These are phyloP conservation scores for Haemorhous mexicanus DNA, from an alignment of 2,113 vertebrate genomes.

Conservation along the genomic window DNA sequence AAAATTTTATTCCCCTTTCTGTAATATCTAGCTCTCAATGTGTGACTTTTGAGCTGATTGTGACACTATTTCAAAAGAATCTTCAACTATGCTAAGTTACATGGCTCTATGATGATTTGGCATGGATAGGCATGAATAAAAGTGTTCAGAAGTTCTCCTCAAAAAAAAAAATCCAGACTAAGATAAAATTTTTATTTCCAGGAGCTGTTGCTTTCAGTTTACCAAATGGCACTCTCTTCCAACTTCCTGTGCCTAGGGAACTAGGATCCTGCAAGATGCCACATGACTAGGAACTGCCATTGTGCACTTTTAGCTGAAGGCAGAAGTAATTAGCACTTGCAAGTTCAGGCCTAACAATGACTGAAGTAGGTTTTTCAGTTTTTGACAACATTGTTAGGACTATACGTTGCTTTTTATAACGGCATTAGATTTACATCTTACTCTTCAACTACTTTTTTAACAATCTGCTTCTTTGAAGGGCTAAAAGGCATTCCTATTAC, in stretches of 20 bases:
- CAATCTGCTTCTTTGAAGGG: not conserved
- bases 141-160: not conserved
- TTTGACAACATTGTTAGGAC: not conserved
- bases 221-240: not conserved
- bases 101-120: not conserved
- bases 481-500: not conserved
- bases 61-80: not conserved
- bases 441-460: not conserved
- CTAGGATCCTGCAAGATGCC: not conserved
- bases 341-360: not conserved
- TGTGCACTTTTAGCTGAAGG: not conserved
- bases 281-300: not conserved
- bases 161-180: not conserved
- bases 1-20: not conserved
- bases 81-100: not conserved
- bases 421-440: not conserved
- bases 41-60: not conserved
- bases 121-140: not conserved
- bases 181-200: not conserved
- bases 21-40: not conserved
- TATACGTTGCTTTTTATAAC: not conserved
- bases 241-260: not conserved
- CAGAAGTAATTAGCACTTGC: conserved; percentile 5
- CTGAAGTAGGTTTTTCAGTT: not conserved
- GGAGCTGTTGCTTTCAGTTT: not conserved